Conservation (phyloP, 2,797 vertebrate genomes). For the Champsocephalus gunnari region DNA sequence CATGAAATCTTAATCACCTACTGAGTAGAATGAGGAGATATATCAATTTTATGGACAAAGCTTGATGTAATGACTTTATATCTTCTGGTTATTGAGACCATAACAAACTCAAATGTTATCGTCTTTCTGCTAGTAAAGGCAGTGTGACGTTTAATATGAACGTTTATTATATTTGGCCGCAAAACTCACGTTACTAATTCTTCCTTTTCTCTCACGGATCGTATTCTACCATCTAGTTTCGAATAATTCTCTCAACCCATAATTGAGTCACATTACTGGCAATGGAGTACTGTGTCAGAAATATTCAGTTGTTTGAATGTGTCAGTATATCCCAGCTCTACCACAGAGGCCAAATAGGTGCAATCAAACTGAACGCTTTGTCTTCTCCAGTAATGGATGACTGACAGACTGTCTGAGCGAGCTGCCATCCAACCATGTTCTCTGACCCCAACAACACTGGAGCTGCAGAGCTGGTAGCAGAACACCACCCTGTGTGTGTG, state of each 20-base stretch:
- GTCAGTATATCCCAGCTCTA: slow-evolving; percentile 14
- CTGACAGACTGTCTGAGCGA: slow-evolving; percentile 70
- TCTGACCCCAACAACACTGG: slow-evolving; percentile 65
- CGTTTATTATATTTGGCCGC: neutral
- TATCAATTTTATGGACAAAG: slow-evolving; percentile 53
- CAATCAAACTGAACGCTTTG: slow-evolving; percentile 62
- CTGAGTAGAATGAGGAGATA: slow-evolving; percentile 31
- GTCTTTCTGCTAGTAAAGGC: neutral
- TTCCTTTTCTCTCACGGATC: neutral
- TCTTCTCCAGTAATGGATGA: slow-evolving; percentile 70
- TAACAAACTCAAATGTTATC: slow-evolving; percentile 6
- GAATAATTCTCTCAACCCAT: slow-evolving; percentile 14
- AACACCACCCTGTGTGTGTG: slow-evolving; percentile 38
- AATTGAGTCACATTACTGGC: neutral
- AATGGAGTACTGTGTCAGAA: slow-evolving; percentile 13
- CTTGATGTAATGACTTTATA: slow-evolving; percentile 47
- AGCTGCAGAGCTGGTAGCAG: slow-evolving; percentile 56
- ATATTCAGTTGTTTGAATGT: slow-evolving; percentile 13
- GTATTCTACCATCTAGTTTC: neutral
- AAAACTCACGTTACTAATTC: neutral
- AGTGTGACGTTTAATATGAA: neutral
- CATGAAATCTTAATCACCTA: slow-evolving; percentile 37
- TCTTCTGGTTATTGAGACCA: slow-evolving; percentile 33
- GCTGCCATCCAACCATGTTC: slow-evolving; percentile 68
- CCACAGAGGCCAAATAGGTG: slow-evolving; percentile 51